These are phyloP conservation scores for Daktulosphaira vitifoliae DNA, from an alignment of 1,140 invertebrate species.

Conservation along the genomic window DNA sequence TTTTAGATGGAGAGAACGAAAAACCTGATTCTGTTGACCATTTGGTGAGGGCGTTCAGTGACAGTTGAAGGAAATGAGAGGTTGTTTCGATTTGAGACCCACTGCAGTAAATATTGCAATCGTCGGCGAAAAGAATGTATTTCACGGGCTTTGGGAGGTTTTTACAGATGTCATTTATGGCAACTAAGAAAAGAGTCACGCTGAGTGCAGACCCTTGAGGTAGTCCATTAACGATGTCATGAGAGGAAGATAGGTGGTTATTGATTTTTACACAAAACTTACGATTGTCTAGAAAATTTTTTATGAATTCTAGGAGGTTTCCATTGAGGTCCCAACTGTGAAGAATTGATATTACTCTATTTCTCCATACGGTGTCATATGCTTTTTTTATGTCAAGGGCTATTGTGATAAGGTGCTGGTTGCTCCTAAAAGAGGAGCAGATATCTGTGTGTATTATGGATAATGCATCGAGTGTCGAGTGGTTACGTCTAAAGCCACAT, in stretches of 20 bases:
- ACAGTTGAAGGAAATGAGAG: background rate
- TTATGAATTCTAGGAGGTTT: background rate
- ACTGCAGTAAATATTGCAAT: slow-evolving; percentile 5
- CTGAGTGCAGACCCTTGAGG: background rate
- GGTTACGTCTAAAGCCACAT: background rate
- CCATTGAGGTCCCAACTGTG: background rate
- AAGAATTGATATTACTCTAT: background rate
- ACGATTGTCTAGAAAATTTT: background rate
- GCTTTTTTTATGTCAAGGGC: slow-evolving; percentile 24
- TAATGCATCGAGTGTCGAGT: slow-evolving; percentile 4
- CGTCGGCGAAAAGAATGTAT: background rate
- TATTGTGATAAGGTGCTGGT: background rate
- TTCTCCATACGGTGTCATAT: background rate
- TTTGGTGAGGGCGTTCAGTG: background rate
- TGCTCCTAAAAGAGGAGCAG: background rate
- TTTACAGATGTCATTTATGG: background rate
- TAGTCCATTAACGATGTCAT: slow-evolving; percentile 39
- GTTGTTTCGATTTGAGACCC: background rate
- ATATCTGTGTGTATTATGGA: slow-evolving; percentile 5
- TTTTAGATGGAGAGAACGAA: background rate
- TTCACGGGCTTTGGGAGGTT: background rate
- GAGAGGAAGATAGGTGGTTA: background rate
- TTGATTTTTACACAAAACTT: background rate
- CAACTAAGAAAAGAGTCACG: background rate
- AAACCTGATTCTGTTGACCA: background rate